These are phyloP conservation scores for Talpa occidentalis DNA, from an alignment of 2,113 vertebrate species.

Conservation along the genomic window DNA sequence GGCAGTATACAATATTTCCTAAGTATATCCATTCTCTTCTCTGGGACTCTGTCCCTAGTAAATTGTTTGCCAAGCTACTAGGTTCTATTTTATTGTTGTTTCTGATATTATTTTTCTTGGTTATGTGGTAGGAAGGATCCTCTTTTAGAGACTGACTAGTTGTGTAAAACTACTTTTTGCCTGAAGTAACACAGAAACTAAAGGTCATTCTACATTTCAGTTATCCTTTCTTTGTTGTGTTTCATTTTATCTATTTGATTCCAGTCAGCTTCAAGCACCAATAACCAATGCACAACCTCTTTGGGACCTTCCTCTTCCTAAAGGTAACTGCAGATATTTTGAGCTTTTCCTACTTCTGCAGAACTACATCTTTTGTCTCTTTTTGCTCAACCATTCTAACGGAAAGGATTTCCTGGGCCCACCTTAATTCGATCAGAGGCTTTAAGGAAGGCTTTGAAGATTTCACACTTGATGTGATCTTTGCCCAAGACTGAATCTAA, in stretches of 20 bases:
- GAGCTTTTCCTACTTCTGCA: not conserved
- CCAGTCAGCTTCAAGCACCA: not conserved
- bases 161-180: not conserved
- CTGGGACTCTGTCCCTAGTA: not conserved
- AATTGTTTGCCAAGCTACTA: not conserved
- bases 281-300: not conserved
- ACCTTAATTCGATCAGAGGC: not conserved
- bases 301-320: not conserved
- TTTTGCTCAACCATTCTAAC: not conserved
- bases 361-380: not conserved
- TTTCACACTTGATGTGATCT: constrained; percentile 34
- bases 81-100: not conserved
- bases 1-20: not conserved
- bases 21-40: not conserved
- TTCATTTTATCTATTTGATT: not conserved
- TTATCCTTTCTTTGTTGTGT: not conserved
- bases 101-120: not conserved
- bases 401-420: not conserved
- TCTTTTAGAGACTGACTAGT: not conserved
- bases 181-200: not conserved
- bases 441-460: constrained; percentile 3
- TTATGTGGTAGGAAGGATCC: not conserved
- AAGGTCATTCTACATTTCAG: not conserved
- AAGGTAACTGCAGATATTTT: not conserved
- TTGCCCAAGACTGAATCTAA: constrained; percentile 19